Evolutionary conservation across 2,888 invertebrate species (phyloP).

Genomic region (Pristionchus entomophagus): DNA sequence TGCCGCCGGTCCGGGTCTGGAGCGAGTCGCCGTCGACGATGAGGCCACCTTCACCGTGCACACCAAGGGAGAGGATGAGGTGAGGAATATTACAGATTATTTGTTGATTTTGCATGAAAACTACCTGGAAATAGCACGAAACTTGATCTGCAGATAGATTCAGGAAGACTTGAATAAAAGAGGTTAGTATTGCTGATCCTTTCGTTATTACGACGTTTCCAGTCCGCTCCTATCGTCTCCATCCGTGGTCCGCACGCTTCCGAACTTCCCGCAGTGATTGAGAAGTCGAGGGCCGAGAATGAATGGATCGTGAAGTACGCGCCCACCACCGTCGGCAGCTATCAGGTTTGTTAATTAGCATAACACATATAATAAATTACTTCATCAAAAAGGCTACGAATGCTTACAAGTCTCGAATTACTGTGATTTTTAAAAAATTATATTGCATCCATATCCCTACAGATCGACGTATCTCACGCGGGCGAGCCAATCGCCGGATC

Average conservation of each 20-base stretch:
- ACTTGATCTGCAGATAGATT: no score
- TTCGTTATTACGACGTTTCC: no score
- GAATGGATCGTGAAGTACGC: conserved; percentile 84
- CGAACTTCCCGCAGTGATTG: not conserved
- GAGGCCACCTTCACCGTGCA: conserved; percentile 80
- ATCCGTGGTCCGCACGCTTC: conserved; percentile 23
- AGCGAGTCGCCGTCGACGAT: conserved; percentile 83
- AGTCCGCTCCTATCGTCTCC: conserved; percentile 34
- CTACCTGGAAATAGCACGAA: no score
- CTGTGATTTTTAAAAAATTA: no score
- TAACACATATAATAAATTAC: no score
- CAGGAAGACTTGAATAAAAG: no score
- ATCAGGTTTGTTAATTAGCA: conserved; percentile 11
- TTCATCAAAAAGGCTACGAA: no score
- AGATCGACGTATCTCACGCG: conserved; percentile 67
- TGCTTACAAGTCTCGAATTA: no score
- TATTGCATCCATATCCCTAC: conserved; percentile 43
- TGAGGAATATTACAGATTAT: not conserved
- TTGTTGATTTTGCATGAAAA: no score
- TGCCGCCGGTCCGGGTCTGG: conserved; percentile 83
- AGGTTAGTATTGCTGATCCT: no score
- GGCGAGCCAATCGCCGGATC: conserved; percentile 74
- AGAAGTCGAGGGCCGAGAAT: conserved; percentile 80
- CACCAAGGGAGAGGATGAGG: conserved; percentile 54
- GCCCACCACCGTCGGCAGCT: conserved; percentile 83